phyloP scores from a whole-genome alignment of 1,140 invertebrate species.

The Lasioglossum baleicum region DNA sequence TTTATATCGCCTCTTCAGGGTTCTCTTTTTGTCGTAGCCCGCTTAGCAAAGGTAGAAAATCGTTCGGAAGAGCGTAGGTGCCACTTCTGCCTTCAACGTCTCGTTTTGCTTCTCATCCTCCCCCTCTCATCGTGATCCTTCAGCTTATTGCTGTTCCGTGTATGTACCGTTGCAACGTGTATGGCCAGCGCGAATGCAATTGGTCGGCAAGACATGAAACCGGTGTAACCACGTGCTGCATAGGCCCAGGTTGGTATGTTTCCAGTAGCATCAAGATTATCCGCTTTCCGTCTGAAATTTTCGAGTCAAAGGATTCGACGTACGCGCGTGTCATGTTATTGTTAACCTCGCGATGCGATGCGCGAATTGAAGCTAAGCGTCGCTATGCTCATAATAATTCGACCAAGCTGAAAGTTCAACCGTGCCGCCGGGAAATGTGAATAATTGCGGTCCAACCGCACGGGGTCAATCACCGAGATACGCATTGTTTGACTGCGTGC shows the following conservation, averaged over 20 bases:
- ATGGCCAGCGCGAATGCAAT: constrained; percentile 32
- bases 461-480: constrained; percentile 22
- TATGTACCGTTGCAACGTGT: constrained; percentile 42
- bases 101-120: not conserved
- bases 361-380: constrained; percentile 1
- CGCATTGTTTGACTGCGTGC: not conserved
- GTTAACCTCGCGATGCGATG: not conserved
- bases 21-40: constrained; percentile 37
- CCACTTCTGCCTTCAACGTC: not conserved
- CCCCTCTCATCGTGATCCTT: constrained; percentile 1
- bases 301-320: not conserved
- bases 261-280: constrained; percentile 35
- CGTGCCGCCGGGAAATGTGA: constrained; percentile 22
- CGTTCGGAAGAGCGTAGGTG: constrained; percentile 38
- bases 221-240: constrained; percentile 41
- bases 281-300: constrained; percentile 48
- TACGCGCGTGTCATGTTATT: not conserved
- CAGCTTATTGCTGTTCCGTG: constrained; percentile 25
- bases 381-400: constrained; percentile 48
- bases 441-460: constrained; percentile 20
- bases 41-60: constrained; percentile 71
- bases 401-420: constrained; percentile 30
- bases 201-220: constrained; percentile 55
- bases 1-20: constrained; percentile 67
- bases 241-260: constrained; percentile 32